Evolutionary conservation across 2,888 invertebrate genomes (phyloP), one percentile per base, ranked within the genome.

Genomic region (Digitonthophagus gazella): DNA sequence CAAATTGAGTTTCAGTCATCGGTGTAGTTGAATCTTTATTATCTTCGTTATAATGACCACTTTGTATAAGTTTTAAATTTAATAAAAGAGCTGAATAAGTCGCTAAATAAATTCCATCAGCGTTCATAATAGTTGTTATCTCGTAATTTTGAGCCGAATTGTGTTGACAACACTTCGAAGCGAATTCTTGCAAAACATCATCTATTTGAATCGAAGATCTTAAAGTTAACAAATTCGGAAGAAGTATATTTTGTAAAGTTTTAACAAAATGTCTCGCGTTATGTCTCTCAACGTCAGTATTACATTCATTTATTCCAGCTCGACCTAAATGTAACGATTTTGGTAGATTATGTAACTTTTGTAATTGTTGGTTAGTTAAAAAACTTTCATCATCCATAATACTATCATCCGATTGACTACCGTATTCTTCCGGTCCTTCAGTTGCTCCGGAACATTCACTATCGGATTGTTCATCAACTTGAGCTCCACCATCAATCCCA

Each of bases 61-160:
- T 86, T 70, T 90, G 87, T 64, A 92, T 89, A 16, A 97, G 87
- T 77, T 92, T 93, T 69, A 96, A 84, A 77, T 93, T 95, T 0
- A 97, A 84, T 58, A 94, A 83, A 16, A 97, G 82, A 0, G 95
- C 92, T 0, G 95, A 91, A 79, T 95, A 96, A 0, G 95, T 93
- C 0, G 96, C 94, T 72, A 97, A 83, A 80, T 97, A 97, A 56
- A 97, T 93, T 16, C 97, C 97, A 83, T 97, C 97, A 0, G 96
- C 97, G 82, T 97, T 97, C 86, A 97, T 93, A 58, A 95, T 92
- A 44, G 91, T 91, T 1, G 89, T 84, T 2, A 89, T 86, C 58
- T 89, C 87, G 1, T 89, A 87, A 0, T 86, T 88, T 76, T 82
- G 82, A 1, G 90, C 87, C 76, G 90, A 89, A 81, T 87, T 89